Evolutionary conservation across 2,888 invertebrate species (phyloP).

Genomic region (Exephanes ischioxanthus): DNA sequence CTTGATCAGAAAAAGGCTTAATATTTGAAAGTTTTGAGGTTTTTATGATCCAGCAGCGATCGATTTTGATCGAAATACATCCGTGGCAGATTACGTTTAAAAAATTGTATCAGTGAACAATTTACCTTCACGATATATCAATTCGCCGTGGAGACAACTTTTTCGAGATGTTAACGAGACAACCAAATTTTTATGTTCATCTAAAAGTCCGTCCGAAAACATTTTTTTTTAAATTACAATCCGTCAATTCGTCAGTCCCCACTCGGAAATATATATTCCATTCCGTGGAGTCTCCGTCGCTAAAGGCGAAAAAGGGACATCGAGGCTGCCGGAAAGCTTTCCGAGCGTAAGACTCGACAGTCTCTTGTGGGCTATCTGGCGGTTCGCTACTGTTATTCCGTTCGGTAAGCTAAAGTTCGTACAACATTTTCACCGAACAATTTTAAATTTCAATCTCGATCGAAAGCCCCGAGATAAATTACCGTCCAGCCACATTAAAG

Average conservation of each 20-base stretch:
- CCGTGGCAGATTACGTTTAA: background rate
- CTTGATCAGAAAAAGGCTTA: no score
- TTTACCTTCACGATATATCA: background rate
- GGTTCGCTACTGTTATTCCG: slow-evolving; percentile 33
- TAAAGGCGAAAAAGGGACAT: slow-evolving; percentile 31
- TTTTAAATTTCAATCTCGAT: background rate
- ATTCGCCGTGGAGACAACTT: background rate
- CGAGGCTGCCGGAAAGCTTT: slow-evolving; percentile 41
- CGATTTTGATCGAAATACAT: background rate
- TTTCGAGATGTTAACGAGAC: background rate
- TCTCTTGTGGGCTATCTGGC: slow-evolving; percentile 61
- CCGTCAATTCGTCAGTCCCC: slow-evolving; percentile 47
- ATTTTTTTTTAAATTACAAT: background rate
- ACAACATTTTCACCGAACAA: background rate
- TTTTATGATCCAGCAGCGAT: no score
- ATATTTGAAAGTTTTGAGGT: no score
- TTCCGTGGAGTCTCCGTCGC: slow-evolving; percentile 25
- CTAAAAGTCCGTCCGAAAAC: background rate
- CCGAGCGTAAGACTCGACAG: slow-evolving; percentile 65
- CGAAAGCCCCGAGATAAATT: background rate
- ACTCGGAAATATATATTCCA: slow-evolving; percentile 54
- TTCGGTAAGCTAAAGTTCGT: slow-evolving; percentile 43
- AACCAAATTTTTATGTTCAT: background rate
- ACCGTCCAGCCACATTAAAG: background rate
- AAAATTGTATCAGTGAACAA: background rate